A percentile compares a stretch with the other conserved stretches of the same genome.
phyloP scores from a whole-genome alignment of 2,888 invertebrate species.

The Acanthosepion pharaonis region DNA sequence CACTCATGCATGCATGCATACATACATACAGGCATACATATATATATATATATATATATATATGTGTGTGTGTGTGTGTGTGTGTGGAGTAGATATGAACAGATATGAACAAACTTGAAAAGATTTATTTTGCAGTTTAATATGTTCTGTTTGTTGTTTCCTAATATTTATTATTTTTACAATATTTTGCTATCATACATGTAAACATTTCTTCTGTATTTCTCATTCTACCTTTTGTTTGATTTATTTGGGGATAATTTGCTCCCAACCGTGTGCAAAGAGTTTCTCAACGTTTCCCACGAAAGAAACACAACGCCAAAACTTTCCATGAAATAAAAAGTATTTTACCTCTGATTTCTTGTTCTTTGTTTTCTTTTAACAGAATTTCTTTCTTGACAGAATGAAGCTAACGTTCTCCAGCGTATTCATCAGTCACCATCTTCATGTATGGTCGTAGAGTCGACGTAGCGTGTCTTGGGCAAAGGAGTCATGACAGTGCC shows the following conservation, averaged over 20 bases:
- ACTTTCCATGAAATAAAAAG: not conserved
- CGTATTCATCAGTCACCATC: not conserved
- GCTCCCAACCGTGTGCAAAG: too few species aligned
- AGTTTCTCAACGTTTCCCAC: too few species aligned
- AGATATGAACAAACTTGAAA: too few species aligned
- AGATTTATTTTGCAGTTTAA: too few species aligned
- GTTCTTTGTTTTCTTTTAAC: not conserved
- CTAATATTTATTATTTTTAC: too few species aligned
- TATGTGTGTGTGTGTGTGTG: not conserved
- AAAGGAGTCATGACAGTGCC: not conserved
- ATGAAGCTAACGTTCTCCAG: too few species aligned
- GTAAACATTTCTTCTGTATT: too few species aligned
- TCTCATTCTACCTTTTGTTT: too few species aligned
- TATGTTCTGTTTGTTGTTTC: too few species aligned
- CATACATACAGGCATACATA: not conserved
- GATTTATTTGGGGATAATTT: too few species aligned
- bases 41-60: not conserved
- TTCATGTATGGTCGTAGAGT: not conserved
- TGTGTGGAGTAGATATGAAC: not conserved
- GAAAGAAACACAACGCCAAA: not conserved
- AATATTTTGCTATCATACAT: too few species aligned
- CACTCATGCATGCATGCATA: not conserved
- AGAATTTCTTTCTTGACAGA: not conserved
- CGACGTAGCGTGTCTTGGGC: not conserved
- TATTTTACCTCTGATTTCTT: too few species aligned